Evolutionary conservation across 2,113 vertebrate genomes (phyloP).

Genomic region (Lagopus muta): DNA sequence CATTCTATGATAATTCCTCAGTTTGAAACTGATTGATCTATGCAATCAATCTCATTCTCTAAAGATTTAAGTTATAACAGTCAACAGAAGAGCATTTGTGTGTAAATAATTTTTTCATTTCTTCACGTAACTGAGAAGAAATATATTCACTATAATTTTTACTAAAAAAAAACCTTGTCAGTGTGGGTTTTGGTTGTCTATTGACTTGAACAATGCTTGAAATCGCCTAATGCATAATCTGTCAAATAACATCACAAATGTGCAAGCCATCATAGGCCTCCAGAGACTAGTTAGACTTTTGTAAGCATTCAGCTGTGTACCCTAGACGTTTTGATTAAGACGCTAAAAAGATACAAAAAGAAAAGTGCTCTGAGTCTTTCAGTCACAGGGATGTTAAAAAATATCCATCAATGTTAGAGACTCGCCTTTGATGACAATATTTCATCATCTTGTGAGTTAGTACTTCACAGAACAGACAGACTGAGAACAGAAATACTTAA

Average conservation of each 20-base stretch:
- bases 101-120: constrained; percentile 41
- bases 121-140: neutral
- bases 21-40: neutral
- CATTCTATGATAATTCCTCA: neutral
- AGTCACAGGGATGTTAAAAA: constrained; percentile 33
- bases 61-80: neutral
- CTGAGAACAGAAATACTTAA: constrained; percentile 6
- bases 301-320: constrained; percentile 58
- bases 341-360: constrained; percentile 35
- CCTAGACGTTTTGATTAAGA: constrained; percentile 60
- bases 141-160: constrained; percentile 21
- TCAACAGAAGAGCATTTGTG: neutral
- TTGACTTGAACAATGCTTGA: constrained; percentile 35
- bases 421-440: constrained; percentile 46
- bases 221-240: constrained; percentile 40
- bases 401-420: constrained; percentile 13
- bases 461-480: neutral
- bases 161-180: neutral
- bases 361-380: constrained; percentile 26
- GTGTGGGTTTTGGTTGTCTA: neutral
- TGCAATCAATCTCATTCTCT: neutral
- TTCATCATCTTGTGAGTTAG: neutral
- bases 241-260: constrained; percentile 37
- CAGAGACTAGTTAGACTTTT: constrained; percentile 43
- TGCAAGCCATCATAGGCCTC: constrained; percentile 29